Percentiles rank a stretch among this genome's conserved stretches.
These are phyloP conservation scores for Scelioninae gen. 1 DNA, from an alignment of 2,888 invertebrate genomes.

Conservation along the genomic window DNA sequence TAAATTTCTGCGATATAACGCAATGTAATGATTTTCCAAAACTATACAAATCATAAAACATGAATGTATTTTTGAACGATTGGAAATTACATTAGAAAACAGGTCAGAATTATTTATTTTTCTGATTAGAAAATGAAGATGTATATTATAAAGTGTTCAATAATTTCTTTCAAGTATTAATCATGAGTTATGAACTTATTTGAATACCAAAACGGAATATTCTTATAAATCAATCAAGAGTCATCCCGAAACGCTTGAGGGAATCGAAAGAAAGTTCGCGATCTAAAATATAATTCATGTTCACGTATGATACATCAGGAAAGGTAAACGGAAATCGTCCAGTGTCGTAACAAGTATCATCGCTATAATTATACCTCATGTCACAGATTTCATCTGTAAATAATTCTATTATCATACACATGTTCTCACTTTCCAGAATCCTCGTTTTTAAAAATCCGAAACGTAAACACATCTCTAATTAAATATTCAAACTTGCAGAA, in stretches of 20 bases:
- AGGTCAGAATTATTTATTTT: neutral
- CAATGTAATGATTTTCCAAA: too few relatives aligned
- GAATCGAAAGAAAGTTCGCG: conserved; percentile 23
- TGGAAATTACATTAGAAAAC: too few relatives aligned
- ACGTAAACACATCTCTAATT: neutral
- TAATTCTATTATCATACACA: neutral
- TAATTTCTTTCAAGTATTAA: neutral
- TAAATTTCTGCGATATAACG: too few relatives aligned
- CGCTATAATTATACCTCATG: neutral
- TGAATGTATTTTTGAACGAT: too few relatives aligned
- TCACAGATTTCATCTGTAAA: conserved; percentile 5
- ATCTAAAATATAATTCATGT: conserved; percentile 6
- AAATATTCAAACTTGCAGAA: conserved; percentile 17
- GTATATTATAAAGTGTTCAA: neutral
- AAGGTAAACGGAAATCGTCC: conserved; percentile 22
- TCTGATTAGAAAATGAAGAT: neutral
- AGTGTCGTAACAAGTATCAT: conserved; percentile 8
- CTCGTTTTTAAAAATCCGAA: neutral
- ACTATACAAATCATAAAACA: too few relatives aligned
- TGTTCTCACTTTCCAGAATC: neutral
- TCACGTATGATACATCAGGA: conserved; percentile 5
- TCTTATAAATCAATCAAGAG: neutral
- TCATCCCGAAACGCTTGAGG: conserved; percentile 6
- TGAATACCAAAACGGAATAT: neutral
- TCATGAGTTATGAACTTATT: neutral